Base-by-base conservation (phyloP, 2,888 invertebrate species). In the Physocephala rufipes region DNA sequence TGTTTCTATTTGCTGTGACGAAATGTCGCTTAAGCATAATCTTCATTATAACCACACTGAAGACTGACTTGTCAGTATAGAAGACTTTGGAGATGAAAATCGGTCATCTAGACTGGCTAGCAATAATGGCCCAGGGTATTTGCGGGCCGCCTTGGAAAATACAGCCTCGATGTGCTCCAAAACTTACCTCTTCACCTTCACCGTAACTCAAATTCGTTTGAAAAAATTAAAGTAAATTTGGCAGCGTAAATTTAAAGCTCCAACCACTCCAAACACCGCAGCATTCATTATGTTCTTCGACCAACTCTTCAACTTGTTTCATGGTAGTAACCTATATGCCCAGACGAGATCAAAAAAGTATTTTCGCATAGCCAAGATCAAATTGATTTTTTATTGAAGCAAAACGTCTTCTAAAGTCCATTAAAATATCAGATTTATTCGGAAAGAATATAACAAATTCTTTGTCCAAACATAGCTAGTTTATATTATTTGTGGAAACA, bases 281-380 rank as follows among this genome's bases (percentile, higher is more conserved):
- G 36, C 24, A 51, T 65, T 49, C 28, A 45, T 65, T 2, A 13
- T 26, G 12, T 65, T 65, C 30, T 51, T 65, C 16, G 53, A 53
- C 28, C 16, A 53, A n/a, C 19, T 65, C 2, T 65, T 65, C n/a
- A 65, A 65, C 12, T 28, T 65, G 26, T 65, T 65, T 16, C 51
- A 65, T 36, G 53, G 65, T 30, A 7, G n/a, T 2, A 51, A 28
- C 30, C 15, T 2, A 16, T 16, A 16, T 12, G 28, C 16, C 13
- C 21, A 19, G 16, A 24, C 45, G 2, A 2, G 4, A 1, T 63
- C 49, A 4, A 63, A 63, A 47, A 47, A 7, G 19, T 36, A 2
- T 65, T n/a, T 24, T 30, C 13, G 16, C 19, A 24, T 16, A 53
- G 51, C 0, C 19, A 1, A 19, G 26, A 47, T 9, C 63, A 63